A percentile compares a stretch with the other conserved stretches of the same genome.
Evolutionary conservation across 2,888 invertebrate genomes (phyloP).

Genomic region (Vanessa cardui): DNA sequence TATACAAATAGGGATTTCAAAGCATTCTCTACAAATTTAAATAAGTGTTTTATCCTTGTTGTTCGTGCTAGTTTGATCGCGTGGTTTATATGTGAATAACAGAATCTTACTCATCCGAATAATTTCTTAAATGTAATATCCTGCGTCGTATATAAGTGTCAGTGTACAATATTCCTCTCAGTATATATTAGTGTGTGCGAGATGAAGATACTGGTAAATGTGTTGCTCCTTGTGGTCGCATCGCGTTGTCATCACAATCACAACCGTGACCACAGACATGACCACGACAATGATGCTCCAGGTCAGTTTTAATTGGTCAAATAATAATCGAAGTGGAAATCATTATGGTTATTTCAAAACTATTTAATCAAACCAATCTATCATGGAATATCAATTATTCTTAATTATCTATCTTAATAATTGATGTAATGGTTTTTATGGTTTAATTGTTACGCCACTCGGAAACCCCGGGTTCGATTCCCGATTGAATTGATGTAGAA

Average conservation of each 20-base stretch:
- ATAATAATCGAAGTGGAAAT: not conserved
- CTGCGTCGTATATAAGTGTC: conserved; percentile 3
- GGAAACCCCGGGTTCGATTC: too few relatives aligned
- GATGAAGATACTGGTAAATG: conserved; percentile 6
- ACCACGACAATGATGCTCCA: conserved; percentile 2
- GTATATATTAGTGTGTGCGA: not conserved
- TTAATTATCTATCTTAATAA: too few relatives aligned
- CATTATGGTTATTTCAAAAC: too few relatives aligned
- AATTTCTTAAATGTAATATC: not conserved
- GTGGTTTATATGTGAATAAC: not conserved
- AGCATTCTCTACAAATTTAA: too few relatives aligned
- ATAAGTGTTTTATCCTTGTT: conserved; percentile 1
- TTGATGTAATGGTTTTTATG: too few relatives aligned
- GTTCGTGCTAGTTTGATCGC: not conserved
- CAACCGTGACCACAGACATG: conserved; percentile 8
- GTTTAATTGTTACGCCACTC: too few relatives aligned
- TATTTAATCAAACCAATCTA: too few relatives aligned
- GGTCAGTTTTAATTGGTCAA: conserved; percentile 1
- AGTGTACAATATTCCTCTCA: not conserved
- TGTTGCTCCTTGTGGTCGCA: not conserved
- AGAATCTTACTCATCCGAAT: not conserved
- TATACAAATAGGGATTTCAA: not conserved
- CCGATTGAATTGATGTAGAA: too few relatives aligned
- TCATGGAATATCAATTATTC: too few relatives aligned
- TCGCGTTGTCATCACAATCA: conserved; percentile 5